Conservation (phyloP, 2,797 vertebrate genomes). For the Caiman crocodilus region DNA sequence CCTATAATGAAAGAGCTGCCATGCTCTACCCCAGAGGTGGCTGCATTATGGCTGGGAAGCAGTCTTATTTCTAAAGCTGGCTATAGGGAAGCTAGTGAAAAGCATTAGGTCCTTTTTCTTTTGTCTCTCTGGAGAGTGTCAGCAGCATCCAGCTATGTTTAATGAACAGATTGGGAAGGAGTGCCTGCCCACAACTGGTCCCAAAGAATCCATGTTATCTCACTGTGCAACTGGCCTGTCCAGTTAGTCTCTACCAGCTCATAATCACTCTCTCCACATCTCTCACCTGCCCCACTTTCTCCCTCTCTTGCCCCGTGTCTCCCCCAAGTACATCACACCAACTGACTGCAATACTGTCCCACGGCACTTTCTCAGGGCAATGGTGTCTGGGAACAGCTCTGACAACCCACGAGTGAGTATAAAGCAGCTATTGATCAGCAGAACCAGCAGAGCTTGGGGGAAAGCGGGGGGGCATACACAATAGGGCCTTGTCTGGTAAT, state of each 20-base stretch:
- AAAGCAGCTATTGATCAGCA: slow-evolving; percentile 55
- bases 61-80: neutral
- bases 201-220: neutral
- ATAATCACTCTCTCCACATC: neutral
- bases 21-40: neutral
- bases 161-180: neutral
- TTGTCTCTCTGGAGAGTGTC: neutral
- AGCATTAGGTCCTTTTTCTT: neutral
- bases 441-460: neutral
- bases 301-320: neutral
- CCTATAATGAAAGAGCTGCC: neutral
- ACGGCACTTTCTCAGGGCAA: slow-evolving; percentile 8
- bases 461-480: slow-evolving; percentile 18
- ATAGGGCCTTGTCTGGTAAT: slow-evolving; percentile 58
- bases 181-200: neutral
- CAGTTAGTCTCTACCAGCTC: neutral
- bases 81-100: neutral
- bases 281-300: neutral
- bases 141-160: neutral
- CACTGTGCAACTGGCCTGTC: neutral
- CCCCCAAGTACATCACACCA: slow-evolving; percentile 6
- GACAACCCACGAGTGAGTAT: neutral
- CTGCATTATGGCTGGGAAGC: neutral
- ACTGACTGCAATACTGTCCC: slow-evolving; percentile 26
- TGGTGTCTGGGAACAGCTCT: slow-evolving; percentile 42